These are phyloP conservation scores for Aramus guarauna DNA, from an alignment of 2,113 vertebrate genomes.

Conservation along the genomic window DNA sequence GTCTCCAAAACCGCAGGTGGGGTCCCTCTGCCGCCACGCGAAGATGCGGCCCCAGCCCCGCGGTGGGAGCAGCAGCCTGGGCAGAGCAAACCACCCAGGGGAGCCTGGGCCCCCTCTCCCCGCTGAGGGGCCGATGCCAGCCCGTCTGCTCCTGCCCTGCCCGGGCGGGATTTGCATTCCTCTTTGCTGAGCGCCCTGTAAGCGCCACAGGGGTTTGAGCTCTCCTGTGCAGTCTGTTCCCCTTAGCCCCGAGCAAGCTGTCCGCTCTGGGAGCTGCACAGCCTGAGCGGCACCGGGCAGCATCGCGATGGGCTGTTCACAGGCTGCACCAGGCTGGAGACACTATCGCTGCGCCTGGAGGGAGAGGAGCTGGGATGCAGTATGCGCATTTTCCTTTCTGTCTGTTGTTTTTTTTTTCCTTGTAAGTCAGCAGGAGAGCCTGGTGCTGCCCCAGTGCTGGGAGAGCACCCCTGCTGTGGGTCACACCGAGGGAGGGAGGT, in stretches of 20 bases:
- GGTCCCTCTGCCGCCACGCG: neutral
- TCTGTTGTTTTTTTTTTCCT: neutral
- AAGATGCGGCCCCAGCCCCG: neutral
- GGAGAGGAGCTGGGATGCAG: neutral
- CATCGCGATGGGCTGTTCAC: neutral
- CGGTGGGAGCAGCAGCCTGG: rapidly evolving
- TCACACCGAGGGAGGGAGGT: neutral
- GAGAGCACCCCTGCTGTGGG: neutral
- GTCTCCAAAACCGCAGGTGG: neutral
- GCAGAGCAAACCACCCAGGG: neutral
- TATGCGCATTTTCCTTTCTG: neutral
- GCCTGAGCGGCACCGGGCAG: neutral
- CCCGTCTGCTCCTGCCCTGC: neutral
- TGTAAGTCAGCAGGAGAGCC: neutral
- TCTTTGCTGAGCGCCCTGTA: neutral
- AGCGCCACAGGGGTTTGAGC: neutral
- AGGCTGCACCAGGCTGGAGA: neutral
- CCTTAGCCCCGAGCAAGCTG: neutral
- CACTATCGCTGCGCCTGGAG: too few species aligned
- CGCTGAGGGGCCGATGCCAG: rapidly evolving
- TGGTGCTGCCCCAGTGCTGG: neutral
- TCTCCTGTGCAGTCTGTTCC: neutral
- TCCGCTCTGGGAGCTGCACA: neutral
- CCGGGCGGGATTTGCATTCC: neutral
- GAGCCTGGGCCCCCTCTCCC: neutral